These are phyloP conservation scores for Montipora capitata DNA, from an alignment of 92 coral and sea anemone species.

Conservation along the genomic window DNA sequence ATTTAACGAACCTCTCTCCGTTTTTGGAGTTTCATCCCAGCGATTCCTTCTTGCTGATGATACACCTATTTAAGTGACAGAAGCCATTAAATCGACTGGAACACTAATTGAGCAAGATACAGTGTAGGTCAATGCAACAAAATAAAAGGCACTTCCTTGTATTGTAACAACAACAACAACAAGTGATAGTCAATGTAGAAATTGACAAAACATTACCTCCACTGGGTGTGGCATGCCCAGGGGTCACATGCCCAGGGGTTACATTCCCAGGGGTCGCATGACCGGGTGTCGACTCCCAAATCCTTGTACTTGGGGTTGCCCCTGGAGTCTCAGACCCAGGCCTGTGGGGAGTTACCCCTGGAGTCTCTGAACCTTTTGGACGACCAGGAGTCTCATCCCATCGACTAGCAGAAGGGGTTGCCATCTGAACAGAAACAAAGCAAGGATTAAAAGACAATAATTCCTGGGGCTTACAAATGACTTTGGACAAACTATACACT, in stretches of 20 bases:
- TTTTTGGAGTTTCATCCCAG: constrained; percentile 99
- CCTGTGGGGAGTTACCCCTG: constrained; percentile 94
- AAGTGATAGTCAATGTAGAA: too few species aligned
- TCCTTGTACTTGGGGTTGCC: constrained; percentile 97
- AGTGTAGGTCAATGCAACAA: too few species aligned
- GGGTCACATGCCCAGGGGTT: constrained; percentile 98
- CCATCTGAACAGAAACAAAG: constrained; percentile 60
- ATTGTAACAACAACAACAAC: background rate
- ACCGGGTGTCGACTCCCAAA: constrained; percentile 99
- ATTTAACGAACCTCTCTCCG: constrained; percentile 85
- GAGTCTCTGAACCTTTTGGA: constrained; percentile 98
- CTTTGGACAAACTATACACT: too few species aligned
- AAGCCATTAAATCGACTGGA: too few species aligned
- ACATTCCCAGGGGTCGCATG: constrained; percentile 79
- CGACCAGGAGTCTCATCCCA: constrained; percentile 99
- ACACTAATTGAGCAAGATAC: too few species aligned
- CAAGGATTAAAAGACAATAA: background rate
- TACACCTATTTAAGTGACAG: constrained; percentile 64
- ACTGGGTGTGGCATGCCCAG: constrained; percentile 95
- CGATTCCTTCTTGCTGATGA: constrained; percentile 95
- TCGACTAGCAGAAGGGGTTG: constrained; percentile 98
- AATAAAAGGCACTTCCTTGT: background rate
- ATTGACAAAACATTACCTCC: constrained; percentile 67
- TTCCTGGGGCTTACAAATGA: background rate
- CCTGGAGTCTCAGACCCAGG: constrained; percentile 99